A percentile compares a stretch with the other conserved stretches of the same genome.
Evolutionary conservation across 2,797 vertebrate species (phyloP).

Genomic region (Fistularia tabacaria): DNA sequence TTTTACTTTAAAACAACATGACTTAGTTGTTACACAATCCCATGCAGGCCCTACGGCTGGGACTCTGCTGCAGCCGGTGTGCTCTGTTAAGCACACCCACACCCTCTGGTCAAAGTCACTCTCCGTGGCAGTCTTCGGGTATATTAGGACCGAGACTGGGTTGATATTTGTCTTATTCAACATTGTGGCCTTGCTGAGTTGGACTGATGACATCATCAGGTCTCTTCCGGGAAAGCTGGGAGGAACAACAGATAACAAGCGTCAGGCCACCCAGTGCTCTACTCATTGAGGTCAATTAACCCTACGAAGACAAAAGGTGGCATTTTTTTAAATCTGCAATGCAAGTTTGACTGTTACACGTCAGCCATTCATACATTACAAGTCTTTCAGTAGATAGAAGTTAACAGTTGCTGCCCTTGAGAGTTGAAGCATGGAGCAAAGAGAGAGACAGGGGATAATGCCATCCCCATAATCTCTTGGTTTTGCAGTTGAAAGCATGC

Average conservation of each 20-base stretch:
- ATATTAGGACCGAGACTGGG: constrained; percentile 20
- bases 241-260: constrained; percentile 21
- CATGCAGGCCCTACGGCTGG: constrained; percentile 20
- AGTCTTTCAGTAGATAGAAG: no score
- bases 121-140: constrained; percentile 22
- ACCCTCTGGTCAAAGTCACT: constrained; percentile 71
- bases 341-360: constrained; percentile 6
- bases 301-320: constrained; percentile 15
- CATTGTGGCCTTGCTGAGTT: constrained; percentile 8
- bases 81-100: constrained; percentile 55
- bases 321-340: constrained; percentile 3
- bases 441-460: not conserved
- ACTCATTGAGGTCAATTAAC: constrained; percentile 36
- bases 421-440: not conserved
- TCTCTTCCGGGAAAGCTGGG: constrained; percentile 25
- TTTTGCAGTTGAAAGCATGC: not conserved
- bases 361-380: not conserved
- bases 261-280: constrained; percentile 29
- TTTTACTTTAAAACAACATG: constrained; percentile 34
- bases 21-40: constrained; percentile 47
- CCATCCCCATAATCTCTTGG: constrained; percentile 1
- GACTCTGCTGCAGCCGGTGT: constrained; percentile 34
- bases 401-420: not conserved
- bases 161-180: constrained; percentile 27
- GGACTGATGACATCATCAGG: constrained; percentile 49